Evolutionary conservation across 2,888 invertebrate genomes (phyloP).

Genomic region (Diarsia rubi): DNA sequence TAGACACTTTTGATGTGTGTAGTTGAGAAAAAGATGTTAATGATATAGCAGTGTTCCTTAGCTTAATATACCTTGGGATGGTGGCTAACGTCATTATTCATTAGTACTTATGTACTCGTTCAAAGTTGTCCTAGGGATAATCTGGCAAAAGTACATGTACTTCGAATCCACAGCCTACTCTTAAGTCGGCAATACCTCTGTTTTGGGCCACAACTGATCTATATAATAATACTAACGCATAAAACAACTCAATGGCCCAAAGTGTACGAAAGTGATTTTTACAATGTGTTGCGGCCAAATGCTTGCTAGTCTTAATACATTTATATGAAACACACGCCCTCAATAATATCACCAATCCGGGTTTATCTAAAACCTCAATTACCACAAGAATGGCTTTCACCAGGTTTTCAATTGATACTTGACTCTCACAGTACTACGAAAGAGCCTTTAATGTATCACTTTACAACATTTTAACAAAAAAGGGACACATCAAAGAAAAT

Average conservation of each 20-base stretch:
- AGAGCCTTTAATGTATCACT: constrained; percentile 31
- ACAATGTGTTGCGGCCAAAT: not conserved
- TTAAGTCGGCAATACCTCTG: not conserved
- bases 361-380: constrained; percentile 26
- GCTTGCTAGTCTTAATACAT: not conserved
- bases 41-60: too few relatives aligned
- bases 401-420: constrained; percentile 17
- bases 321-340: not conserved
- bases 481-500: constrained; percentile 36
- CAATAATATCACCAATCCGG: not conserved
- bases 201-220: not conserved
- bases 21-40: too few relatives aligned
- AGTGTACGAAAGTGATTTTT: not conserved
- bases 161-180: not conserved
- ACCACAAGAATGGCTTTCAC: constrained; percentile 21
- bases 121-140: not conserved
- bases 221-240: not conserved
- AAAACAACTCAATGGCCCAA: not conserved
- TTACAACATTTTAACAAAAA: constrained; percentile 22
- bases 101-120: not conserved
- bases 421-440: constrained; percentile 7
- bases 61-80: too few relatives aligned
- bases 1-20: too few relatives aligned
- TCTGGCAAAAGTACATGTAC: too few relatives aligned
- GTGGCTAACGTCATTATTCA: too few relatives aligned